Evolutionary conservation across 2,113 vertebrate species (phyloP).

Genomic region (Dicentrarchus labrax): DNA sequence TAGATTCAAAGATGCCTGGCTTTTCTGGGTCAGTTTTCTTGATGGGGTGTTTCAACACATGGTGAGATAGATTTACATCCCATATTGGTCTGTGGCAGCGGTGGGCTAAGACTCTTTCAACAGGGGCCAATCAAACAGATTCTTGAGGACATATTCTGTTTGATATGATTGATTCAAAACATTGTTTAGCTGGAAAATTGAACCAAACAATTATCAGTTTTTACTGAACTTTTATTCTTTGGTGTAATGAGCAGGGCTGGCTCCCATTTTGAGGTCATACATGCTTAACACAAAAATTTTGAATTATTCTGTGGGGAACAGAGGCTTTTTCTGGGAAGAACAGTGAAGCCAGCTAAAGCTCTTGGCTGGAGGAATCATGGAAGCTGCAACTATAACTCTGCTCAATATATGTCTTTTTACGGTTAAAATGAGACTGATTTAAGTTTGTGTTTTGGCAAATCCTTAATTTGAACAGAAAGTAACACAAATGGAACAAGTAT

Average conservation of each 20-base stretch:
- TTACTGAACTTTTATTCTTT: constrained; percentile 57
- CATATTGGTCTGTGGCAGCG: constrained; percentile 41
- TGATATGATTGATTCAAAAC: constrained; percentile 56
- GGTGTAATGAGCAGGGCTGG: constrained; percentile 62
- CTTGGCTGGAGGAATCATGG: constrained; percentile 33
- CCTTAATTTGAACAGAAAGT: background rate
- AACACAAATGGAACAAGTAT: background rate
- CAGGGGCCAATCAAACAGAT: constrained; percentile 16
- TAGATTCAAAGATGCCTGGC: constrained; percentile 24
- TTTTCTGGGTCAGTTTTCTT: constrained; percentile 28
- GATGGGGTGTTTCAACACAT: constrained; percentile 52
- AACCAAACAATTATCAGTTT: constrained; percentile 58
- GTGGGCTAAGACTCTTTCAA: constrained; percentile 47
- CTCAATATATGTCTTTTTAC: constrained; percentile 33
- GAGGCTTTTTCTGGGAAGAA: constrained; percentile 35
- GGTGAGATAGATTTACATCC: constrained; percentile 36
- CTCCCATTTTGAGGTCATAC: constrained; percentile 69
- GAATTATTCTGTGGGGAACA: constrained; percentile 56
- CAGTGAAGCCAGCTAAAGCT: constrained; percentile 22
- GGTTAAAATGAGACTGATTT: constrained; percentile 25
- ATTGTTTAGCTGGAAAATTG: constrained; percentile 45
- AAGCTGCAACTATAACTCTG: constrained; percentile 11
- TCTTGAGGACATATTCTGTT: constrained; percentile 26
- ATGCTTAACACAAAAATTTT: constrained; percentile 53
- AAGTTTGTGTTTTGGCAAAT: constrained; percentile 44